Percentiles rank a stretch among this genome's conserved stretches.
Evolutionary conservation across 2,797 vertebrate genomes (phyloP).

Genomic region (Ctenochaetus hawaiiensis): DNA sequence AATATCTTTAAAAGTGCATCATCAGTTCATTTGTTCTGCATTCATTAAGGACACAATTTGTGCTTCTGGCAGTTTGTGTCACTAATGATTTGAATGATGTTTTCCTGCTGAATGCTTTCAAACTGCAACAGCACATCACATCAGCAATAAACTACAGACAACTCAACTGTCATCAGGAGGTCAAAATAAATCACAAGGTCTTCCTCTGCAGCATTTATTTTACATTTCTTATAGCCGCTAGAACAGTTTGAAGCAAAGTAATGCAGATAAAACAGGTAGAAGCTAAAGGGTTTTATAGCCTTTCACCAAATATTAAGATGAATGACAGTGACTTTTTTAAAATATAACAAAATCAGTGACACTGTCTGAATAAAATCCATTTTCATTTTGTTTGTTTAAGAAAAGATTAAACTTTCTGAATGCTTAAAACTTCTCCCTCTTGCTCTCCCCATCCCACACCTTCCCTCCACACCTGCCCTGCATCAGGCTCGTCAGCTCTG

Average conservation of each 20-base stretch:
- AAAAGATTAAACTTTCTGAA: not conserved
- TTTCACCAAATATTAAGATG: not conserved
- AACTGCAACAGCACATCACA: conserved; percentile 18
- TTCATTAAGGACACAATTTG: conserved; percentile 17
- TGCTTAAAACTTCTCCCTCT: not conserved
- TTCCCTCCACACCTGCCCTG: too few species aligned
- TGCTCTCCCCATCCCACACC: too few species aligned
- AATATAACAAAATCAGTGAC: not conserved
- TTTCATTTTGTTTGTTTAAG: not conserved
- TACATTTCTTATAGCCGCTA: too few species aligned
- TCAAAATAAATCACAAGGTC: not conserved
- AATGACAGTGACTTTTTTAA: not conserved
- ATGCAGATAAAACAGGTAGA: not conserved
- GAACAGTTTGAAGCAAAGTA: not conserved
- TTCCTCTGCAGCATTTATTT: too few species aligned
- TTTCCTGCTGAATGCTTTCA: conserved; percentile 1
- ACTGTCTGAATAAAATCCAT: too few species aligned
- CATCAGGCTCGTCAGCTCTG: too few species aligned
- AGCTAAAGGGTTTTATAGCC: not conserved
- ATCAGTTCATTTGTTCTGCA: conserved; percentile 32
- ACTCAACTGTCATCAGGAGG: not conserved
- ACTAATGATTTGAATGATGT: conserved; percentile 18
- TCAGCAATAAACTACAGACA: not conserved
- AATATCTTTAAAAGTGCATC: conserved; percentile 32
- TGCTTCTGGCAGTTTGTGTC: not conserved